Evolutionary conservation across 2,888 invertebrate species (phyloP).

Genomic region (Trachelus troglodyta): DNA sequence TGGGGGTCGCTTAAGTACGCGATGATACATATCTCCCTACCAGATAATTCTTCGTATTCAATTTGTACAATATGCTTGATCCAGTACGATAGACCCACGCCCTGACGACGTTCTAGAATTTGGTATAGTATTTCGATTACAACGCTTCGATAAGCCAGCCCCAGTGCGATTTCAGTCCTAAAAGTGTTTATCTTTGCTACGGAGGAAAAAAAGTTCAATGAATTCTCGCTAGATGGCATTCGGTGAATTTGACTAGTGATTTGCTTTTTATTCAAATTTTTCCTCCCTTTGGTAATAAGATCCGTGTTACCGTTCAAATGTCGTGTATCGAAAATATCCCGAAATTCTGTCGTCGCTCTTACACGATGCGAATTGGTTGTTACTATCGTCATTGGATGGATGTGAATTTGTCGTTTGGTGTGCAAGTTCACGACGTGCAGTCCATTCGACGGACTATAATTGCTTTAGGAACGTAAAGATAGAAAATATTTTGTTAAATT

Average conservation of each 20-base stretch:
- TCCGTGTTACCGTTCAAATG: background rate
- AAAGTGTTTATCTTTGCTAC: background rate
- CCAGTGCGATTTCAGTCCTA: background rate
- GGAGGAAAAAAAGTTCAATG: background rate
- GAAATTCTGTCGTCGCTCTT: background rate
- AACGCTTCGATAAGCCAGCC: background rate
- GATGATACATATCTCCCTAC: slow-evolving; percentile 43
- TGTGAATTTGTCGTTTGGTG: no score
- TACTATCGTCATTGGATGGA: no score
- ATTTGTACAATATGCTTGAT: slow-evolving; percentile 51
- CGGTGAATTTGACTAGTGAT: background rate
- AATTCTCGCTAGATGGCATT: background rate
- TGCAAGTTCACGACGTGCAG: no score
- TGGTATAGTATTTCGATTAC: background rate
- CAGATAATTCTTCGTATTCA: slow-evolving; percentile 58
- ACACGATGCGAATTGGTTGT: background rate
- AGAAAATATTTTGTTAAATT: no score
- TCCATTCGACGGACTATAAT: no score
- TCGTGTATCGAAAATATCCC: background rate
- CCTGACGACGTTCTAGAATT: slow-evolving; percentile 7
- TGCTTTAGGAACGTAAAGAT: no score
- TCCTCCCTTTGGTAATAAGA: background rate
- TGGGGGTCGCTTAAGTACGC: slow-evolving; percentile 58
- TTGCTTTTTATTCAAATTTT: background rate
- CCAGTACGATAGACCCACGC: slow-evolving; percentile 28